Conservation (phyloP, 2,113 vertebrate species). For the Origma solitaria region DNA sequence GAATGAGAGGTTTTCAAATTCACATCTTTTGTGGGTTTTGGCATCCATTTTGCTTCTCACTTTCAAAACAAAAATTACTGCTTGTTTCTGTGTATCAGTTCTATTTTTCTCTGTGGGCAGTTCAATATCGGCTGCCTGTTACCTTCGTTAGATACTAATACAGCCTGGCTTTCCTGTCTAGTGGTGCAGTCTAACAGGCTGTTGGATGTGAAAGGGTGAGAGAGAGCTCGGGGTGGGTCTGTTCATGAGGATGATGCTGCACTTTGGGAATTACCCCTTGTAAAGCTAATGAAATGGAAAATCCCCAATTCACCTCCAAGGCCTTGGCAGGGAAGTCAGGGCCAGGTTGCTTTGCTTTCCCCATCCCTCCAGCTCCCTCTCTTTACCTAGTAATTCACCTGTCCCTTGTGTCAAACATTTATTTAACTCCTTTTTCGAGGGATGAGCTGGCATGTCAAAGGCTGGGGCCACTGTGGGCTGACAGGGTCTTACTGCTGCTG, state of each 20-base stretch:
- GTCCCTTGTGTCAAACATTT: not conserved
- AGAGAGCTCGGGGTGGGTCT: not conserved
- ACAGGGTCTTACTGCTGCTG: not conserved
- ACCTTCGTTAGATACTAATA: not conserved
- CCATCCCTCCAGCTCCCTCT: not conserved
- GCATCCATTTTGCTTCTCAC: not conserved
- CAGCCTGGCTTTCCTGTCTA: not conserved
- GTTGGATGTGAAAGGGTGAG: not conserved
- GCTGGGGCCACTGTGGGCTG: not conserved
- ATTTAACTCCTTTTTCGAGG: not conserved
- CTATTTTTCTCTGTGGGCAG: not conserved
- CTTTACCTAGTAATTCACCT: not conserved
- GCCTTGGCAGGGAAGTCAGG: not conserved
- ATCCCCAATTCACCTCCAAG: not conserved
- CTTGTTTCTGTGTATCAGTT: not conserved
- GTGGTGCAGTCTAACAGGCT: not conserved
- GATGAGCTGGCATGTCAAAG: not conserved
- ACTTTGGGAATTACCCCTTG: slow-evolving; percentile 25
- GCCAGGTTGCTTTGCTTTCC: not conserved
- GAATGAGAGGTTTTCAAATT: not conserved
- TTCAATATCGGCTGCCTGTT: not conserved
- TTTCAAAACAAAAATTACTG: not conserved
- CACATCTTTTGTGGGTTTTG: not conserved
- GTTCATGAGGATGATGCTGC: not conserved
- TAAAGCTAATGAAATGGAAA: slow-evolving; percentile 57